Evolutionary conservation across 2,888 invertebrate species (phyloP).

Genomic region (Esperia sulphurella): DNA sequence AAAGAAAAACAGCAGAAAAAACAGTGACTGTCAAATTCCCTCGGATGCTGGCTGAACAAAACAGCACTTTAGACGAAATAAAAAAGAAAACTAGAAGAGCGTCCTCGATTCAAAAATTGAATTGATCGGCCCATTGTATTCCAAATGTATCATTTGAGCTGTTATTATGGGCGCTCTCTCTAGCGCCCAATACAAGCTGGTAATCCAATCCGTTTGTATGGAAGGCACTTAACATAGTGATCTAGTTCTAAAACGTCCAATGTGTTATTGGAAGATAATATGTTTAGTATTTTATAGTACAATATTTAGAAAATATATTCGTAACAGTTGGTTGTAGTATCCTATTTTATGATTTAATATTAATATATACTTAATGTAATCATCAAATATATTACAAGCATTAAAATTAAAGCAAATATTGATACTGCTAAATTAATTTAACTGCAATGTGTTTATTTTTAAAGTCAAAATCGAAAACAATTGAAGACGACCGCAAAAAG

Average conservation of each 20-base stretch:
- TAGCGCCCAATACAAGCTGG: constrained; percentile 69
- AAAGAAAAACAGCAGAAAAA: constrained; percentile 69
- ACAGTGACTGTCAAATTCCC: constrained; percentile 77
- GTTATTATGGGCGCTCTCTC: constrained; percentile 77
- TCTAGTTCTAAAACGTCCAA: constrained; percentile 57
- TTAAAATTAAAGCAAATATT: too few species aligned
- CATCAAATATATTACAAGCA: too few species aligned
- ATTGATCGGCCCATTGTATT: constrained; percentile 80
- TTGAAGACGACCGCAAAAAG: constrained; percentile 47
- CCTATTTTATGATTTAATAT: not conserved
- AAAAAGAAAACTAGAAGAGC: constrained; percentile 72
- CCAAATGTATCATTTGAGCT: constrained; percentile 79
- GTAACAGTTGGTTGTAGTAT: not conserved
- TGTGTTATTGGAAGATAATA: constrained; percentile 47
- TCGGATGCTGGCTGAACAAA: constrained; percentile 76
- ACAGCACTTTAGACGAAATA: constrained; percentile 76
- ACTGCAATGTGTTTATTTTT: too few species aligned
- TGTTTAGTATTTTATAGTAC: constrained; percentile 46
- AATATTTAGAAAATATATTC: constrained; percentile 2
- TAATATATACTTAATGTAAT: too few species aligned
- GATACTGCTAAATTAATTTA: too few species aligned
- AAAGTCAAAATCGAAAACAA: constrained; percentile 40
- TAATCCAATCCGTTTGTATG: constrained; percentile 79
- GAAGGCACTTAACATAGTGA: constrained; percentile 69
- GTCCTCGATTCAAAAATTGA: constrained; percentile 80